phyloP scores from a whole-genome alignment of 2,888 invertebrate species.

The Aleiodes testaceus region DNA sequence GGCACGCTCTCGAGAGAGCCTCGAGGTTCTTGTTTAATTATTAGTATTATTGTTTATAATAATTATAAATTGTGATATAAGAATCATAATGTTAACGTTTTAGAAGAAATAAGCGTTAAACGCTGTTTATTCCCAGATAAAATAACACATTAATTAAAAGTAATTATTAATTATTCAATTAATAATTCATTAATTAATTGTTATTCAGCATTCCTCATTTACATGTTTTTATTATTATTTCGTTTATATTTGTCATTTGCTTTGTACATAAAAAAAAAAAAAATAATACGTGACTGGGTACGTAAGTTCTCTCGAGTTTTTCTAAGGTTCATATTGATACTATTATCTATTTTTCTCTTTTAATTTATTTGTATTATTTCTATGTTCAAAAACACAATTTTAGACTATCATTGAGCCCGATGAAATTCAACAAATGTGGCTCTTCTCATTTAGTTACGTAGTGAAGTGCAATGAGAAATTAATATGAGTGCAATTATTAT shows the following conservation, averaged over 20 bases:
- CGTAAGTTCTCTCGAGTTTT: constrained; percentile 1
- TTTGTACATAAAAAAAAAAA: constrained; percentile 23
- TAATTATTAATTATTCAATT: constrained; percentile 20
- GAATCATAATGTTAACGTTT: constrained; percentile 3
- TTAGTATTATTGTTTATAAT: constrained; percentile 52
- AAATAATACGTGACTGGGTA: constrained; percentile 21
- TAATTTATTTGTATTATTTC: constrained; percentile 24
- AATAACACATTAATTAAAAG: background rate
- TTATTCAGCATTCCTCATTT: constrained; percentile 5
- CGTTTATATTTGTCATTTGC: constrained; percentile 1
- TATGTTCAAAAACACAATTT: constrained; percentile 9
- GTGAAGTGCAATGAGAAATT: constrained; percentile 14
- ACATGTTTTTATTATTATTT: constrained; percentile 14
- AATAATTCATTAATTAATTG: constrained; percentile 7
- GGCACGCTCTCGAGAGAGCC: constrained; percentile 69
- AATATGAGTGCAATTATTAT: constrained; percentile 8
- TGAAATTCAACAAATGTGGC: background rate
- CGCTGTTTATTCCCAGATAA: background rate
- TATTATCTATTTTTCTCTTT: constrained; percentile 22
- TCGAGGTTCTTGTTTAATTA: constrained; percentile 69
- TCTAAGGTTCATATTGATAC: background rate
- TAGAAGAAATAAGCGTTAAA: background rate
- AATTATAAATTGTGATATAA: constrained; percentile 39
- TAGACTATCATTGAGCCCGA: constrained; percentile 9
- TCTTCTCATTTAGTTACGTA: background rate